Base-by-base conservation (phyloP, 2,888 invertebrate species). In the Apamea anceps region DNA sequence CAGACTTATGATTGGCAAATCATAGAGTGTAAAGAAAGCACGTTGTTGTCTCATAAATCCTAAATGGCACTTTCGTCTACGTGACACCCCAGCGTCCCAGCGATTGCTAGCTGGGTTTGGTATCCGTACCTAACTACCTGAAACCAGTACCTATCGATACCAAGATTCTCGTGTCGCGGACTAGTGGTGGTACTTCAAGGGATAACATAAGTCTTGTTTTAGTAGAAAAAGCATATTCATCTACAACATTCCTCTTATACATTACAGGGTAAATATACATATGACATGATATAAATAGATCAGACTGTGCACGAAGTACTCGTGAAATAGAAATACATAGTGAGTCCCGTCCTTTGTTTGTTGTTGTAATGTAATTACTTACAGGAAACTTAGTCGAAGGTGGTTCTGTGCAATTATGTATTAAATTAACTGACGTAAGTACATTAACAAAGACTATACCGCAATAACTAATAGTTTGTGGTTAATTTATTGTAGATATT, bases 361-460 rank as follows among this genome's bases (percentile, higher is more conserved):
- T 75, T 81, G 45, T 57, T 70, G 75, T 68, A 86, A 51, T 57
- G 63, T 85, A 66, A 72, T 75, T 79, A 79, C 79, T 75, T 79
- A 79, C 79, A 86, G 86, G 86, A 85, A 85, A 85, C 79, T 79
- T 79, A 66, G 83, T 75, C 54, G 84, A 85, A 86, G 75, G 86
- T 84, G 63, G 54, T 82, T 77, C 25, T 82, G 12, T 75, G 74
- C 68, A 85, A 84, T 71, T 77, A 85, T 51, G 32, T 65, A 70
- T 81, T 66, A 72, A 85, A 75, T 81, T 83, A 81, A 72, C 68
- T 63, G 48, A 57, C 77, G 48, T n/a, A n/a, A n/a, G n/a, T n/a
- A 65, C 25, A 81, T 66, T 66, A 81, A 81, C 70, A 82, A 74
- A 77, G 65, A 72, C 67, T 75, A 18, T n/a, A 76, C 37, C 60